Conservation (phyloP, 2,888 invertebrate genomes). For the Drosophila eohydei region DNA sequence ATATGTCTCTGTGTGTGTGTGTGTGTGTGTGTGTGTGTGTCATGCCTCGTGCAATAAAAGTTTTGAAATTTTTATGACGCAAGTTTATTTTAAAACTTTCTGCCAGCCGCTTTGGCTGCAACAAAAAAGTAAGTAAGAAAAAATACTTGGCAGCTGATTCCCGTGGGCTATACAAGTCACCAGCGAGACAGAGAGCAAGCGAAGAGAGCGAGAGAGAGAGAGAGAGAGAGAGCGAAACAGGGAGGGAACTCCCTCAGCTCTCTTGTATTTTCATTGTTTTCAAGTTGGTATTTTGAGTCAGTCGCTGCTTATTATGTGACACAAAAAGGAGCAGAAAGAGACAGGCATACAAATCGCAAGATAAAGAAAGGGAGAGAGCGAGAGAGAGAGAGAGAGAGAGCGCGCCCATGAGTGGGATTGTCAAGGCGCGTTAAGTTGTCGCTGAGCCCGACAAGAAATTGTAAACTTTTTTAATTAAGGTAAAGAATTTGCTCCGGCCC, state of each 20-base stretch:
- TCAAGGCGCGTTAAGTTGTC: constrained; percentile 53
- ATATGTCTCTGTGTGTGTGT: constrained; percentile 20
- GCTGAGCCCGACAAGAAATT: constrained; percentile 57
- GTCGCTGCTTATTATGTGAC: constrained; percentile 66
- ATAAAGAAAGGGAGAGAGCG: not conserved
- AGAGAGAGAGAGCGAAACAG: not conserved
- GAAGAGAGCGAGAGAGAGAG: not conserved
- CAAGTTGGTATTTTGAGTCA: constrained; percentile 65
- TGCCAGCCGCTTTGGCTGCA: constrained; percentile 55
- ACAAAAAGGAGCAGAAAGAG: constrained; percentile 28
- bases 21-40: constrained; percentile 19
- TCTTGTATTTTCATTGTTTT: constrained; percentile 64
- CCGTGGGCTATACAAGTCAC: constrained; percentile 41
- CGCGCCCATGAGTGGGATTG: not conserved
- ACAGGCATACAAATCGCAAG: not conserved
- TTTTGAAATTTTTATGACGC: constrained; percentile 76
- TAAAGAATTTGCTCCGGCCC: constrained; percentile 62
- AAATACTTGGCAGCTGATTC: constrained; percentile 61
- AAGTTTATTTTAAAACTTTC: constrained; percentile 76
- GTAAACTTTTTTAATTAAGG: constrained; percentile 77
- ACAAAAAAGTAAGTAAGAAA: constrained; percentile 11
- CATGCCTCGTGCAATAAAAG: constrained; percentile 52
- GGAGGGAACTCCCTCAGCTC: constrained; percentile 8
- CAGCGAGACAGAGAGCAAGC: not conserved
- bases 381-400: not conserved